Percentiles rank a stretch among this genome's conserved stretches.
These are phyloP conservation scores for Callionymus lyra DNA, from an alignment of 2,113 vertebrate genomes.

Conservation along the genomic window DNA sequence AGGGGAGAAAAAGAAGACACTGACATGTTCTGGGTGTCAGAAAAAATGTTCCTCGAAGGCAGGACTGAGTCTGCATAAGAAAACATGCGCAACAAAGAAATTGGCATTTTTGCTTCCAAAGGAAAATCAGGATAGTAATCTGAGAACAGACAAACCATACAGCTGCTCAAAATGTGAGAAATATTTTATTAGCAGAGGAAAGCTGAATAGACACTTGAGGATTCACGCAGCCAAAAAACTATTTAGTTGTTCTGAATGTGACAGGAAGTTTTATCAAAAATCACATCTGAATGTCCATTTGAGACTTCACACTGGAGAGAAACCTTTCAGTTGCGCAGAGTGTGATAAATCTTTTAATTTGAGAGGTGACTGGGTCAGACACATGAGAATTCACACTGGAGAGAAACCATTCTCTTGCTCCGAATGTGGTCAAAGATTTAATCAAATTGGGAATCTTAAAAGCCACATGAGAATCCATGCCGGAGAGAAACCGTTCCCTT, in stretches of 20 bases:
- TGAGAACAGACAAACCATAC: neutral
- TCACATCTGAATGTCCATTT: too few species aligned
- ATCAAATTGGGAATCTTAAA: too few species aligned
- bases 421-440: too few species aligned
- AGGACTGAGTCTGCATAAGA: too few species aligned
- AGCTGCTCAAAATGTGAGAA: slow-evolving; percentile 1
- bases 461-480: too few species aligned
- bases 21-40: neutral
- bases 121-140: neutral
- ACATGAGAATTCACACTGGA: neutral
- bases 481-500: too few species aligned
- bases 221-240: neutral
- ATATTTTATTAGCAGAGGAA: neutral
- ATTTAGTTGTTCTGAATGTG: too few species aligned
- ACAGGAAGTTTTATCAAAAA: too few species aligned
- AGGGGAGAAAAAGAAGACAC: neutral
- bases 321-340: neutral
- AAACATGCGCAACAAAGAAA: too few species aligned
- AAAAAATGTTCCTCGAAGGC: neutral
- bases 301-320: neutral
- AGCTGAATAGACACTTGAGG: slow-evolving; percentile 1
- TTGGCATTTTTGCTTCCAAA: neutral
- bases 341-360: neutral
- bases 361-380: neutral
- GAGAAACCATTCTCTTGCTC: neutral